Base-by-base conservation (phyloP, 2,113 vertebrate genomes). In the Oncorhynchus keta region DNA sequence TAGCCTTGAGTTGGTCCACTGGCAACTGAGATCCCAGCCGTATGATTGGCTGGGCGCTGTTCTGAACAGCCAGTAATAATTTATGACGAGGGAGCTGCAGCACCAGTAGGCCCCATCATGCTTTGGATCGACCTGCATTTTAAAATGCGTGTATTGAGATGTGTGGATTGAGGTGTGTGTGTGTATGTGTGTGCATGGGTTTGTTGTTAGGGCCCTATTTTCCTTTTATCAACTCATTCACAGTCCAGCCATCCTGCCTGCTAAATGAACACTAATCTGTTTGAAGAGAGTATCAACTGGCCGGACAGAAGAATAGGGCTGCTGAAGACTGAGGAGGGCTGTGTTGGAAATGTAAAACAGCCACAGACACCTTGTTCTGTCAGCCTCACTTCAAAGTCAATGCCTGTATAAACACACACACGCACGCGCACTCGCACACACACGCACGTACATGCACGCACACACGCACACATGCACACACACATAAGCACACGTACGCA, bases 21-120 rank as follows among this genome's bases (percentile, higher is more conserved):
- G 1, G 77, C 69, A 49, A 65, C 84, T 75, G 68, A 48, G 39
- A 70, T 75, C 20, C 16, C 45, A 61, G 78, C 69, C 61, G 39
- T 81, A 49, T 79, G 77, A 87, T 82, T 87, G 76, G 78, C 72
- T 74, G 45, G 11, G 39, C 3, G 39, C 9, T 45, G 39, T 45
- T 45, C 39, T 45, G 39, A 45, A 22, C 75, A 79, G 70, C 80
- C 81, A 85, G 76, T 75, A 84, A 84, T 88, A 86, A 84, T 87
- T 87, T 35, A 87, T 84, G 71, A 32, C 39, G 74, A 30, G 79
- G 39, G 55, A 71, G 68, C 70, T n/a, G 45, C 39, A 76, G 68
- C 68, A 69, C 16, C 30, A 48, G 24, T 32, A 55, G 59, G n/a
- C 18, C 7, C 59, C 20, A 24, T 20, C 16, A n/a, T 51, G 45